These are phyloP conservation scores for Drosophila kikkawai DNA, from an alignment of 1,140 invertebrate genomes.

Conservation along the genomic window DNA sequence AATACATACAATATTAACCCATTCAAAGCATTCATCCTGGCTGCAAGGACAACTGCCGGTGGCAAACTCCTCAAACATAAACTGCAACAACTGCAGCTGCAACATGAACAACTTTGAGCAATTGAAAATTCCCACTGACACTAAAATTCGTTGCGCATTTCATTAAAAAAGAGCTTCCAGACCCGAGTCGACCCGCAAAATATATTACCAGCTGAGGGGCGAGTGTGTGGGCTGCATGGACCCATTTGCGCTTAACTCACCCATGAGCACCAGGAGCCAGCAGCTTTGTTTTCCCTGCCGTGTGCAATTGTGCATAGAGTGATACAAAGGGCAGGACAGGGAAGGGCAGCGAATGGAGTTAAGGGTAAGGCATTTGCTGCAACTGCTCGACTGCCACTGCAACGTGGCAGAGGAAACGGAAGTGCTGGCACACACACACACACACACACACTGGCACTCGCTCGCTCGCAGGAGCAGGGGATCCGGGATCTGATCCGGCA, in stretches of 20 bases:
- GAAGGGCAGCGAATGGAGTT: not conserved
- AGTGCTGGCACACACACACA: constrained; percentile 39
- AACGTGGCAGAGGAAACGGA: constrained; percentile 67
- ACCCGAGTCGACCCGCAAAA: constrained; percentile 27
- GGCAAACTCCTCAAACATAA: constrained; percentile 59
- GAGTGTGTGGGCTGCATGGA: constrained; percentile 61
- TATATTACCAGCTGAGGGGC: constrained; percentile 38
- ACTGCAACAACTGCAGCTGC: constrained; percentile 38
- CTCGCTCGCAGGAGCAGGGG: constrained; percentile 21
- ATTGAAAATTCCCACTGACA: constrained; percentile 72
- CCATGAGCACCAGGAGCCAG: constrained; percentile 28
- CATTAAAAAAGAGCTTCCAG: constrained; percentile 59
- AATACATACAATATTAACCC: not conserved
- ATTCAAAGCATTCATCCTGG: constrained; percentile 37
- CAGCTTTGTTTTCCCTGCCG: constrained; percentile 62
- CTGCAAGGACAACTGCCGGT: constrained; percentile 34
- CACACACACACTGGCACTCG: constrained; percentile 24
- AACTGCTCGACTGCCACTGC: constrained; percentile 60
- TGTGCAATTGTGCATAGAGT: constrained; percentile 76
- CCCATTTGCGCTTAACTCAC: constrained; percentile 75
- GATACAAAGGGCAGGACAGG: constrained; percentile 53
- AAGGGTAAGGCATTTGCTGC: constrained; percentile 4
- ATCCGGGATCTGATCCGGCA: constrained; percentile 22
- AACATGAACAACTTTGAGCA: constrained; percentile 60
- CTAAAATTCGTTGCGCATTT: constrained; percentile 77